phyloP scores from a whole-genome alignment of 2,888 invertebrate species.

The Hanleya hanleyi region DNA sequence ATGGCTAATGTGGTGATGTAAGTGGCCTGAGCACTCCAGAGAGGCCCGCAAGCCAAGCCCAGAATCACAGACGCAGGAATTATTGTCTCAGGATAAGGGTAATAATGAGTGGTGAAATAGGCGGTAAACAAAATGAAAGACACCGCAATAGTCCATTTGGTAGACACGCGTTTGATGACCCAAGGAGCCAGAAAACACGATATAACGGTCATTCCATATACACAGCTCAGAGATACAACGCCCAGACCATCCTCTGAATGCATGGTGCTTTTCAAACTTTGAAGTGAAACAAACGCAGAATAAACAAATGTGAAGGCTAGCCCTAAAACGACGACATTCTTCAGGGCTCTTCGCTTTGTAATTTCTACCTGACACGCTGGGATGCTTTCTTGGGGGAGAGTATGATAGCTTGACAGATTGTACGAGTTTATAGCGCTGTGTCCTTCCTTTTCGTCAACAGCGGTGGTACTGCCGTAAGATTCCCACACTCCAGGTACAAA shows the following conservation, averaged over 20 bases:
- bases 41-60: conserved; percentile 64
- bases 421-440: not conserved
- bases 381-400: conserved; percentile 39
- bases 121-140: conserved; percentile 60
- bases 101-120: conserved; percentile 67
- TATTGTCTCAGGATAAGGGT: conserved; percentile 60
- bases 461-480: not conserved
- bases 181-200: conserved; percentile 69
- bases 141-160: conserved; percentile 69
- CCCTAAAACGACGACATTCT: conserved; percentile 65
- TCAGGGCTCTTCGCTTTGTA: conserved; percentile 58
- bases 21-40: conserved; percentile 70
- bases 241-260: conserved; percentile 62
- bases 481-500: not conserved
- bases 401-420: not conserved
- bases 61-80: conserved; percentile 64
- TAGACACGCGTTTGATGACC: conserved; percentile 62
- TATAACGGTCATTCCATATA: conserved; percentile 66
- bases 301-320: conserved; percentile 68
- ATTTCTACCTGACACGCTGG: conserved; percentile 34
- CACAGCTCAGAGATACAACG: conserved; percentile 65
- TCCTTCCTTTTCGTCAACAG: not conserved
- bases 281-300: conserved; percentile 67
- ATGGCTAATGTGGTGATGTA: conserved; percentile 67
- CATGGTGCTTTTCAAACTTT: conserved; percentile 66